Percentiles rank a stretch among this genome's conserved stretches.
Conservation (phyloP, 2,888 invertebrate genomes). For the Tholera decimalis region DNA sequence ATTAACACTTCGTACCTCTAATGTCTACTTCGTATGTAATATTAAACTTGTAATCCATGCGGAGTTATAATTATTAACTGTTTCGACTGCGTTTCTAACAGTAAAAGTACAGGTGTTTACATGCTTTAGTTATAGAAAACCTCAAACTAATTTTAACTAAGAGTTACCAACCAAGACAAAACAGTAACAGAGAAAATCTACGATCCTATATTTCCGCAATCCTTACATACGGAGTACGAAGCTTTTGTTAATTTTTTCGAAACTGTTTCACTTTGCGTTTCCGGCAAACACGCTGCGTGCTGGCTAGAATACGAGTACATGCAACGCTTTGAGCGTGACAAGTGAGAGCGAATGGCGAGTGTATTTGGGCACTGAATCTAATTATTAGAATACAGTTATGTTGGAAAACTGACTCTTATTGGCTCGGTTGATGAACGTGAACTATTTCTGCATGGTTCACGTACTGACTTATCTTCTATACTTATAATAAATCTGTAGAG, state of each 20-base stretch:
- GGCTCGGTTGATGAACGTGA: too few species aligned
- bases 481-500: too few species aligned
- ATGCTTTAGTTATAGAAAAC: too few species aligned
- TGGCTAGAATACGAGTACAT: slow-evolving; percentile 19
- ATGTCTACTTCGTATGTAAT: background rate
- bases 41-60: background rate
- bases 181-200: background rate
- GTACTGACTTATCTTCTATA: too few species aligned
- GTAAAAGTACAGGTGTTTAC: background rate
- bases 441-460: too few species aligned
- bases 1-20: background rate
- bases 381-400: slow-evolving; percentile 9
- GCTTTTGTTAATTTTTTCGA: slow-evolving; percentile 21
- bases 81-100: background rate
- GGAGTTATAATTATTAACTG: background rate
- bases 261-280: slow-evolving; percentile 4
- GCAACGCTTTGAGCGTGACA: slow-evolving; percentile 24
- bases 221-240: slow-evolving; percentile 6
- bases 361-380: slow-evolving; percentile 1
- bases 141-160: too few species aligned
- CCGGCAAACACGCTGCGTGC: slow-evolving; percentile 36
- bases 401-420: background rate
- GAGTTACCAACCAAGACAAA: background rate
- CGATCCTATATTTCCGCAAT: background rate
- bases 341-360: background rate